Base-by-base conservation (phyloP, 2,797 vertebrate genomes). In the Oreochromis mossambicus region DNA sequence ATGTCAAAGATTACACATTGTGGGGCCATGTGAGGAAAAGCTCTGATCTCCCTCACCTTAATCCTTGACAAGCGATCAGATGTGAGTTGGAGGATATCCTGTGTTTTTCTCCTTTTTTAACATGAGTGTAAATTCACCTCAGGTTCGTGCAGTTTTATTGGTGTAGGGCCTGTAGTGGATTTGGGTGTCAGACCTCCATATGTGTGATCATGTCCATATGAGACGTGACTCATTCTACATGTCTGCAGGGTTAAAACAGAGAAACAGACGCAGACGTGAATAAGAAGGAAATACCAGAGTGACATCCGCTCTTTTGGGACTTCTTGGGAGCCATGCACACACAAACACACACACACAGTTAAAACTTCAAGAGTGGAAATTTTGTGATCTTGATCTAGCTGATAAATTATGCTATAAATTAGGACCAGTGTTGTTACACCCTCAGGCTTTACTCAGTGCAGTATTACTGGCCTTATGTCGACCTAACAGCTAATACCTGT, bases 21-120 rank as follows among this genome's bases (percentile, higher is more conserved):
- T 29, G 80, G 36, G 61, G 75, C 46, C 11, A 11, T 14, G 80
- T 41, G 55, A 86, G 78, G 70, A 76, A 85, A 78, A 82, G 55
- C 90, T 91, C 84, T 80, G 82, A 92, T 87, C 89, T 84, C 83
- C 86, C 41, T 9, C 81, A 70, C 84, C 88, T 86, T 92, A 85
- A 91, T 92, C 89, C 87, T 19, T 90, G 91, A 93, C 91, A 89
- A 80, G 66, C 12, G 73, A 92, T 90, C 90, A 84, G 58, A 86
- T 41, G 79, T 6, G 68, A 82, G 86, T 15, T n/a, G 12, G 29
- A 78, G 82, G 82, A 91, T 78, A 85, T 85, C 79, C 83, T 80
- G 41, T 80, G 83, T 86, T 89, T 86, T 83, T 26, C 24, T 19
- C 80, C 36, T 48, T 66, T 76, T 24, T 34, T n/a, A 79, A 51